These are phyloP conservation scores for Strigops habroptila DNA, from an alignment of 2,113 vertebrate species.

Conservation along the genomic window DNA sequence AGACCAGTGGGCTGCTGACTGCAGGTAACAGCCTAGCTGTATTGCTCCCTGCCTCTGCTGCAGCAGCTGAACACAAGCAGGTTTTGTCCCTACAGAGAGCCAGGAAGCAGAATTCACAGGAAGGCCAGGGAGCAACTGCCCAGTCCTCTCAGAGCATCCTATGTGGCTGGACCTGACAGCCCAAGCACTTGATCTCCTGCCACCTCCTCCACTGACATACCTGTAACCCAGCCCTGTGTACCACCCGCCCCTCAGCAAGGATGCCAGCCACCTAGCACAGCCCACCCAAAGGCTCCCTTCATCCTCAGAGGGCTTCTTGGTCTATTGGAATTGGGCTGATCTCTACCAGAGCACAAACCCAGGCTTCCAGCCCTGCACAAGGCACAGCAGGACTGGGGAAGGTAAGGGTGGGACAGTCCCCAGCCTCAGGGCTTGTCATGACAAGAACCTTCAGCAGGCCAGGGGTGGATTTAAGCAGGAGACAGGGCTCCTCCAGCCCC, in stretches of 20 bases:
- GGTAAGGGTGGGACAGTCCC: not conserved
- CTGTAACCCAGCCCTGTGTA: not conserved
- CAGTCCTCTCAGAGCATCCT: not conserved
- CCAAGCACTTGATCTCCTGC: not conserved
- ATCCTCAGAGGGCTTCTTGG: not conserved
- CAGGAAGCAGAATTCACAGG: not conserved
- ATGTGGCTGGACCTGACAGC: not conserved
- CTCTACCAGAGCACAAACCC: not conserved
- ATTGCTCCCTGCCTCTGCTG: not conserved
- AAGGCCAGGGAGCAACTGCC: not conserved
- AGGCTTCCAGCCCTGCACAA: not conserved
- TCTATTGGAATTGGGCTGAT: not conserved
- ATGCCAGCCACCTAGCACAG: not conserved
- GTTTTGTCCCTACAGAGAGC: not conserved
- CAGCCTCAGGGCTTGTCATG: not conserved
- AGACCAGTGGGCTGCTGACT: not conserved
- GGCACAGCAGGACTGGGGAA: not conserved
- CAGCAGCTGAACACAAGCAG: not conserved
- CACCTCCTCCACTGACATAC: not conserved
- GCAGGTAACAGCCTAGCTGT: not conserved
- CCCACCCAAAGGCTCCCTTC: not conserved
- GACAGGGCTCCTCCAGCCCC: not conserved
- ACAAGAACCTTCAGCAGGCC: not conserved
- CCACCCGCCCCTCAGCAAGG: not conserved
- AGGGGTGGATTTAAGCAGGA: not conserved